A percentile compares a stretch with the other conserved stretches of the same genome.
Evolutionary conservation across 1,140 invertebrate genomes (phyloP).

Genomic region (Bilobella aurantiaca): DNA sequence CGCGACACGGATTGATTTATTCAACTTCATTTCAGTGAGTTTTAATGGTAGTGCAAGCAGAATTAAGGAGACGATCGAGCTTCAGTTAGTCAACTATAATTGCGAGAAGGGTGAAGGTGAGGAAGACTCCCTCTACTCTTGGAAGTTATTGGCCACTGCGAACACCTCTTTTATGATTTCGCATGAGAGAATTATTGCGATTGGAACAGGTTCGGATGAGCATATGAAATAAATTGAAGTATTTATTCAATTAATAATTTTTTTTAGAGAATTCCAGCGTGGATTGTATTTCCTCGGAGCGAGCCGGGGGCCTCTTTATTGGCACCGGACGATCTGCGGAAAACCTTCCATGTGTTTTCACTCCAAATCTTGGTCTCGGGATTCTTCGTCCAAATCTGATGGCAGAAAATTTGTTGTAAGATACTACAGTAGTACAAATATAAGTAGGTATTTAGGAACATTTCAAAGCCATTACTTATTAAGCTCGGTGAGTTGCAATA

Average conservation of each 20-base stretch:
- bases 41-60: conserved; percentile 6
- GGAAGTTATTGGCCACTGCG: conserved; percentile 18
- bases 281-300: conserved; percentile 15
- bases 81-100: background rate
- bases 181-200: conserved; percentile 11
- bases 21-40: conserved; percentile 10
- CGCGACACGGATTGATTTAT: conserved; percentile 2
- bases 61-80: background rate
- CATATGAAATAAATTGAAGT: background rate
- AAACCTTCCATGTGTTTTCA: conserved; percentile 12
- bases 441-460: no score
- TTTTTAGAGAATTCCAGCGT: background rate
- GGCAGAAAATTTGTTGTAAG: conserved; percentile 11
- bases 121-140: conserved; percentile 16
- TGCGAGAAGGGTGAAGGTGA: background rate
- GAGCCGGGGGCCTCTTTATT: conserved; percentile 23
- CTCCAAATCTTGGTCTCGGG: conserved; percentile 16
- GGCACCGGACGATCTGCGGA: conserved; percentile 20
- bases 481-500: background rate
- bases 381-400: background rate
- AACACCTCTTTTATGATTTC: conserved; percentile 19
- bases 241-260: background rate
- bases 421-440: no score
- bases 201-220: background rate
- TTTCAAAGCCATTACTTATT: background rate